phyloP scores from a whole-genome alignment of 1,140 invertebrate species.

The Drosophila tani region DNA sequence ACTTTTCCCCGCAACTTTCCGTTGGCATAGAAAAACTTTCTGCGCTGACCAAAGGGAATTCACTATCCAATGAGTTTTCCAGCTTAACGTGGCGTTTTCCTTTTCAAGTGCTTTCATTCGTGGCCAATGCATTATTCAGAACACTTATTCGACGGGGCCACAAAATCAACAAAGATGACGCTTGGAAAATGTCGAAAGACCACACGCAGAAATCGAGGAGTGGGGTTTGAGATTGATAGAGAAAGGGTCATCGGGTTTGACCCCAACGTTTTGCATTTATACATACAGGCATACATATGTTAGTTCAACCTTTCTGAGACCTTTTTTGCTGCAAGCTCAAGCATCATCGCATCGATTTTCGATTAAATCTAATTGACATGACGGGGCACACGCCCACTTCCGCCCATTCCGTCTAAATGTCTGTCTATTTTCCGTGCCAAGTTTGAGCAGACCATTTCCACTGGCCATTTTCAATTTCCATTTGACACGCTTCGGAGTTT shows the following conservation, averaged over 20 bases:
- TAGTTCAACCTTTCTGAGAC: slow-evolving; percentile 55
- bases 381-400: slow-evolving; percentile 25
- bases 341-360: slow-evolving; percentile 60
- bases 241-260: slow-evolving; percentile 14
- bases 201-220: slow-evolving; percentile 22
- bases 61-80: slow-evolving; percentile 37
- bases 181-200: slow-evolving; percentile 35
- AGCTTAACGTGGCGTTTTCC: slow-evolving; percentile 6
- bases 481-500: slow-evolving; percentile 50
- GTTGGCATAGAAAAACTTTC: slow-evolving; percentile 11
- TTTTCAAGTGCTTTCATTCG: slow-evolving; percentile 43
- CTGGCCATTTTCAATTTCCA: slow-evolving; percentile 52
- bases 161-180: slow-evolving; percentile 58
- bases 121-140: slow-evolving; percentile 56
- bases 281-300: slow-evolving; percentile 33
- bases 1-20: background rate
- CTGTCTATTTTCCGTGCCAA: slow-evolving; percentile 27
- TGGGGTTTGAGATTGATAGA: background rate
- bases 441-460: slow-evolving; percentile 6
- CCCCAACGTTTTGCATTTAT: slow-evolving; percentile 57
- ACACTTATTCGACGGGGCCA: slow-evolving; percentile 38
- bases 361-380: slow-evolving; percentile 68
- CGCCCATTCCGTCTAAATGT: slow-evolving; percentile 9
- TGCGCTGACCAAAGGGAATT: slow-evolving; percentile 14
- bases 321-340: slow-evolving; percentile 44